Conservation (phyloP, 2,113 vertebrate species). For the Aviceda subcristata region DNA sequence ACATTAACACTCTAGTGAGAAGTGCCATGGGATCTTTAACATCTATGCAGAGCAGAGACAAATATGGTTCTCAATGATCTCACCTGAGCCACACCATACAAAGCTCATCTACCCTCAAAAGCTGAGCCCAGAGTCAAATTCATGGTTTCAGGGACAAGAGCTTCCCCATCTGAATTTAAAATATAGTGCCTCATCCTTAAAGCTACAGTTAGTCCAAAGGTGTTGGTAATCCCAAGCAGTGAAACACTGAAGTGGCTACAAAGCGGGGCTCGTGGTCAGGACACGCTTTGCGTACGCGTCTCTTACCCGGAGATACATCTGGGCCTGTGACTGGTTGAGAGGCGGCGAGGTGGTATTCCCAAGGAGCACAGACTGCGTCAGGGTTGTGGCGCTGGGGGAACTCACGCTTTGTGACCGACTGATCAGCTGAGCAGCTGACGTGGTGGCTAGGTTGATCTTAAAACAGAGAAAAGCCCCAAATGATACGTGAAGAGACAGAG, state of each 20-base stretch:
- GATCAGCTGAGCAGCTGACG: conserved; percentile 79
- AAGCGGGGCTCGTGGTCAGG: neutral
- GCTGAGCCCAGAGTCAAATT: neutral
- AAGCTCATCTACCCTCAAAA: neutral
- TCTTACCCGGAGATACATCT: conserved; percentile 96
- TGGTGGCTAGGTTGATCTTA: conserved; percentile 79
- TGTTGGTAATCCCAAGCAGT: neutral
- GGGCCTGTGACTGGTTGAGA: conserved; percentile 86
- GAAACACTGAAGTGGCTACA: neutral
- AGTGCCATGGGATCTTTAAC: conserved; percentile 49
- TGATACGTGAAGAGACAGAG: neutral
- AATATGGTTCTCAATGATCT: neutral
- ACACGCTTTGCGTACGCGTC: neutral
- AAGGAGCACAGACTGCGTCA: conserved; percentile 93
- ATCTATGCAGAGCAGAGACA: conserved; percentile 12
- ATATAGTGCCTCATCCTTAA: neutral
- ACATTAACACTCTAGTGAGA: neutral
- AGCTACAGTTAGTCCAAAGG: neutral
- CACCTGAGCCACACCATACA: neutral
- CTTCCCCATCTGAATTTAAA: neutral
- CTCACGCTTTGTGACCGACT: conserved; percentile 81
- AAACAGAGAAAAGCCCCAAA: conserved; percentile 17
- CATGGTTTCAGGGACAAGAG: neutral
- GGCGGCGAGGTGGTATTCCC: conserved; percentile 83
- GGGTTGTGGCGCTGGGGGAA: conserved; percentile 85